Evolutionary conservation across 2,113 vertebrate species (phyloP).

Genomic region (Limnothrissa miodon): DNA sequence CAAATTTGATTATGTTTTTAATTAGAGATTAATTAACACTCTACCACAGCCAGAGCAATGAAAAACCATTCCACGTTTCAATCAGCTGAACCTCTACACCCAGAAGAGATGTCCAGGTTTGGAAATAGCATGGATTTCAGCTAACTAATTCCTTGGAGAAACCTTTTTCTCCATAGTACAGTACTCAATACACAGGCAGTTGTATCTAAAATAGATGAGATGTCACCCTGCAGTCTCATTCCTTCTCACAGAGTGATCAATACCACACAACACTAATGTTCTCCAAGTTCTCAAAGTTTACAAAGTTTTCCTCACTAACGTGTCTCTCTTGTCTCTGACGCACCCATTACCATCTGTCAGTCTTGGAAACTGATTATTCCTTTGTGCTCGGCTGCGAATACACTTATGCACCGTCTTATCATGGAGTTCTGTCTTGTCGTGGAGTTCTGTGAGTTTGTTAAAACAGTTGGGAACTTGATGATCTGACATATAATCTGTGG

Average conservation of each 20-base stretch:
- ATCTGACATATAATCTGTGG: background rate
- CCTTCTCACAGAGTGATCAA: background rate
- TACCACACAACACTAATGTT: background rate
- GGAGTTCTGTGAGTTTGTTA: background rate
- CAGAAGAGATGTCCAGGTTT: background rate
- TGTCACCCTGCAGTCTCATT: background rate
- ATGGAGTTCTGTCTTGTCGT: background rate
- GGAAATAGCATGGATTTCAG: background rate
- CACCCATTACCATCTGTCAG: constrained; percentile 2
- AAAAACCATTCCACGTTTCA: background rate
- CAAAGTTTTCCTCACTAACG: background rate
- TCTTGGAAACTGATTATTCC: background rate
- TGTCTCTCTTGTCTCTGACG: background rate
- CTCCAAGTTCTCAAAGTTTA: background rate
- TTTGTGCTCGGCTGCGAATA: background rate
- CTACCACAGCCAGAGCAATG: background rate
- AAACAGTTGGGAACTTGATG: background rate
- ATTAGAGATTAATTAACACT: background rate
- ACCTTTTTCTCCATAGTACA: background rate
- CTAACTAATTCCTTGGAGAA: background rate
- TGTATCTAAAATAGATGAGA: background rate
- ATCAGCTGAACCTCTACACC: background rate
- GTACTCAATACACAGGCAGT: background rate
- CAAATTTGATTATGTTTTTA: background rate
- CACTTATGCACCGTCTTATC: background rate